These are phyloP conservation scores for Dasyornis broadbenti DNA, from an alignment of 2,113 vertebrate species.

Conservation along the genomic window DNA sequence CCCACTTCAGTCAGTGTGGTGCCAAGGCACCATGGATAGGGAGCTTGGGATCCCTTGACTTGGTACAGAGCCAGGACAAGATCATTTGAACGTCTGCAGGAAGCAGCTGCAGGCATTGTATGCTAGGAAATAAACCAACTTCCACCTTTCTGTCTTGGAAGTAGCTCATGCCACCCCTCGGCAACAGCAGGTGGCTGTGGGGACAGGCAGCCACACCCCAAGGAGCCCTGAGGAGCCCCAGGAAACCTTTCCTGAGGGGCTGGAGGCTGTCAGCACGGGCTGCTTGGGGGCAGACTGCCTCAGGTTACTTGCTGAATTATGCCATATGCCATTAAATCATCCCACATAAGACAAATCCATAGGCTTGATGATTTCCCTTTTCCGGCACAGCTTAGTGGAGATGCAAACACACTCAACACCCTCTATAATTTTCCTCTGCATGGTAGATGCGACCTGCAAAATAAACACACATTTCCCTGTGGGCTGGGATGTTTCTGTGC, in stretches of 20 bases:
- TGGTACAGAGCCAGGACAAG: not conserved
- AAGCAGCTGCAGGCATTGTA: not conserved
- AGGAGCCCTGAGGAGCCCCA: not conserved
- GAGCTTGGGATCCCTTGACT: not conserved
- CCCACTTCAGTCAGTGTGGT: accelerated
- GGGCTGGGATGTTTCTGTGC: not conserved
- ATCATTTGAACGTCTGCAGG: not conserved
- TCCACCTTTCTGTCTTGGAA: not conserved
- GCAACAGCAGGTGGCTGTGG: not conserved
- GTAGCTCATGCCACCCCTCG: not conserved
- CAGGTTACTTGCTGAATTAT: not conserved
- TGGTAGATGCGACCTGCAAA: not conserved
- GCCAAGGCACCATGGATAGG: accelerated
- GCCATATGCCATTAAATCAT: not conserved
- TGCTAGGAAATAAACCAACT: not conserved
- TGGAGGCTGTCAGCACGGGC: not conserved
- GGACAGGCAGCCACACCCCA: not conserved
- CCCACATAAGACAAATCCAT: not conserved
- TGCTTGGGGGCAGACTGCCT: not conserved
- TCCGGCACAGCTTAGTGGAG: not conserved
- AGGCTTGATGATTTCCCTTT: not conserved
- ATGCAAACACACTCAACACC: not conserved
- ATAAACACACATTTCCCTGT: not conserved
- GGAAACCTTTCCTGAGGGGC: not conserved
- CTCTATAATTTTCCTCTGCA: not conserved